Base-by-base conservation (phyloP, 2,888 invertebrate genomes). In the Cantharis flavilabris region DNA sequence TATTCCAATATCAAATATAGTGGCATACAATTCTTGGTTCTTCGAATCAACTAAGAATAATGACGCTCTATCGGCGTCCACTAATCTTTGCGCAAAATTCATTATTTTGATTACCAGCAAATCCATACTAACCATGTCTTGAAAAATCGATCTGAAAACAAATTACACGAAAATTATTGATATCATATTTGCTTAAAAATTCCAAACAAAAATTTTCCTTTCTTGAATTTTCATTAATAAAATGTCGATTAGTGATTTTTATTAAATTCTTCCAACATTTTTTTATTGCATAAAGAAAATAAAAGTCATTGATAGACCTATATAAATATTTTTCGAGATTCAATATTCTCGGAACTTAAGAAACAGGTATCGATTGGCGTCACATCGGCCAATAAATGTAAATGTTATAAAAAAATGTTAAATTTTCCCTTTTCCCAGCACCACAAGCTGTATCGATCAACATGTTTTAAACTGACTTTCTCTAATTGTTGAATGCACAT, bases 61-160 rank as follows among this genome's bases (percentile, higher is more conserved):
- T 0, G 96, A 96, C 0, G 96, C 96, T 33, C 96, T 89, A 85
- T 97, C 96, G 0, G 96, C 96, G 82, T 93, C 93, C 9, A 96
- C 96, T 7, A 96, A 89, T 65, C 92, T 91, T 86, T 96, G 95
- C 0, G 95, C 96, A 85, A 94, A 95, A 85, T 95, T 94, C 92
- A 96, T 93, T 77, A 96, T 94, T 86, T 95, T 94, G 86, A 94
- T 93, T 33, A 96, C 95, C 0, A 96, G 90, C 76, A 92, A 91
- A 83, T 96, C 95, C 90, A 96, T 93, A 81, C 94, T 95, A 69
- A 95, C 93, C 92, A 96, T 96, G 84, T 96, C 95, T 89, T 96
- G 95, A 85, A 97, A 96, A 85, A 96, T 95, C 9, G 94, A 94
- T 86, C 96, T 96, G 88, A 62, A 89, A 88, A 49, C 1, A n/a